Evolutionary conservation across 2,113 vertebrate genomes (phyloP).

Genomic region (Colius striatus): DNA sequence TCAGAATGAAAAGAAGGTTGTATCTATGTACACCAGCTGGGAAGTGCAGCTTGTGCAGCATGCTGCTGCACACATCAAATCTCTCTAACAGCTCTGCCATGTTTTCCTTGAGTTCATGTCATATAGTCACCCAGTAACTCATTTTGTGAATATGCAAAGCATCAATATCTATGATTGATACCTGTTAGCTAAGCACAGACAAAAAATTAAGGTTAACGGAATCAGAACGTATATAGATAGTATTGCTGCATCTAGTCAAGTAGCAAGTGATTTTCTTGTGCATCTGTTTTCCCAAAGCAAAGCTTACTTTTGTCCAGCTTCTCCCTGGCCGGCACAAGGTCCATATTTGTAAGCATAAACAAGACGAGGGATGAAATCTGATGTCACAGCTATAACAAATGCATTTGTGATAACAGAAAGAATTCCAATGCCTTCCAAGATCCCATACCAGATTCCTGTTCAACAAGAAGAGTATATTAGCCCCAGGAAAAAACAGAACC

Average conservation of each 20-base stretch:
- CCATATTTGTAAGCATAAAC: conserved; percentile 96
- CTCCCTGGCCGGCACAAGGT: conserved; percentile 89
- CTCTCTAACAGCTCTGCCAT: not conserved
- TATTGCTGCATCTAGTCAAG: not conserved
- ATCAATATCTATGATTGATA: not conserved
- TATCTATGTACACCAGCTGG: not conserved
- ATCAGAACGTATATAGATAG: not conserved
- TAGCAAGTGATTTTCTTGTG: not conserved
- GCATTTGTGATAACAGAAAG: conserved; percentile 96
- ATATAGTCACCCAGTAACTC: not conserved
- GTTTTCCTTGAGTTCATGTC: not conserved
- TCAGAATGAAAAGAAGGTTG: not conserved
- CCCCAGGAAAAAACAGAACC: not conserved
- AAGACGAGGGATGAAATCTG: conserved; percentile 95
- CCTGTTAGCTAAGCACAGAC: not conserved
- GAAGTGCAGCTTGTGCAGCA: not conserved
- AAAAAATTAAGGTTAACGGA: not conserved
- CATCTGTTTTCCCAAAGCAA: not conserved
- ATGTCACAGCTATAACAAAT: conserved; percentile 95
- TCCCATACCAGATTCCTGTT: conserved; percentile 94
- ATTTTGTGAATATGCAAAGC: not conserved
- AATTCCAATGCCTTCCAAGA: conserved; percentile 94
- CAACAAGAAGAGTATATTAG: conserved; percentile 56
- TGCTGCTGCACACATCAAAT: not conserved
- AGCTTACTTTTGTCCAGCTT: conserved; percentile 90